A percentile compares a stretch with the other conserved stretches of the same genome.
phyloP scores from a whole-genome alignment of 2,888 invertebrate species.

The Pseudanteris insignis region DNA sequence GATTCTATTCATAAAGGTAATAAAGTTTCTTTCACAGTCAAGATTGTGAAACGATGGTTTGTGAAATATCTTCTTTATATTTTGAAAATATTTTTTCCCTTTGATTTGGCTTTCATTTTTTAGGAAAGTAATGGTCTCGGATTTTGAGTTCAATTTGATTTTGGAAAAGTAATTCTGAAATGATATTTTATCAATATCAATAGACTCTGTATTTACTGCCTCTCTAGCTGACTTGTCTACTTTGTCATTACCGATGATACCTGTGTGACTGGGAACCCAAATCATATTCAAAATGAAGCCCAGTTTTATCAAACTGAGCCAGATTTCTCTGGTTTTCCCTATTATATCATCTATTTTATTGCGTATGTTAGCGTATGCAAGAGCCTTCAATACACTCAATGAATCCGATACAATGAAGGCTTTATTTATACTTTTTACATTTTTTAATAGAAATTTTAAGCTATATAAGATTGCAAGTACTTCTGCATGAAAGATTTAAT shows the following conservation, averaged over 20 bases:
- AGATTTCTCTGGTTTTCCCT: neutral
- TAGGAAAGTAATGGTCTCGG: no score
- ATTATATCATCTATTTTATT: neutral
- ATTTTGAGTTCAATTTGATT: no score
- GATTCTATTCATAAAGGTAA: constrained; percentile 5
- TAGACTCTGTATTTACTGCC: neutral
- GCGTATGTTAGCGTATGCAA: neutral
- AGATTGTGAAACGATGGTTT: constrained; percentile 5
- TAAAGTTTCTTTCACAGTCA: neutral
- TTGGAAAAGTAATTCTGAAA: neutral
- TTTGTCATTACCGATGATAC: neutral
- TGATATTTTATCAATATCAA: neutral
- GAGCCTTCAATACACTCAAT: neutral
- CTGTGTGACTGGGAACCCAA: constrained; percentile 2
- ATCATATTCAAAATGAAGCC: neutral
- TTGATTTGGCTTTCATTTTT: neutral
- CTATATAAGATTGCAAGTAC: neutral
- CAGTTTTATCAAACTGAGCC: neutral
- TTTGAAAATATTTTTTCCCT: constrained; percentile 4
- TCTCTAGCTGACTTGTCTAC: neutral
- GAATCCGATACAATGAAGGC: neutral
- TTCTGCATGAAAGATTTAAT: constrained; percentile 2
- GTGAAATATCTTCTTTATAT: neutral
- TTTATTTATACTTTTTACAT: neutral
- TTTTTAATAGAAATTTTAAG: constrained; percentile 2